Evolutionary conservation across 2,797 vertebrate genomes (phyloP), one percentile per base, ranked within the genome.

Genomic region (Sebastes iracundus): DNA sequence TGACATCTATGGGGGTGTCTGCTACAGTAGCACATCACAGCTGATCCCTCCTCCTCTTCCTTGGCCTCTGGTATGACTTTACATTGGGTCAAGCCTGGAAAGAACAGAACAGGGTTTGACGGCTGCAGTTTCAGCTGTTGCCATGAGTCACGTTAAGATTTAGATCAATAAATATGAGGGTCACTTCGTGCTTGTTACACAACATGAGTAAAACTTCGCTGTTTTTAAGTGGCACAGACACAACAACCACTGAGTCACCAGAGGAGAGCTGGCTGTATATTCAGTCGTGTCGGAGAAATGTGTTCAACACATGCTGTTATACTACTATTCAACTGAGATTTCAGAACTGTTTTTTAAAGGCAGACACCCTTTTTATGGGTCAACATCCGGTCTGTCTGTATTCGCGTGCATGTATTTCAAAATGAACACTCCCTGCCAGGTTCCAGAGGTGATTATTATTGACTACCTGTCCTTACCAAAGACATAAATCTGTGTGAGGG

Each of bases 171-270:
- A 77, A 64, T 69, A 23, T 63, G 35, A 66, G 67, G 76, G 68
- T 66, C 56, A 62, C 74, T 77, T 61, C 67, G 46, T 60, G 72
- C 14, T 64, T 58, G 33, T 91, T 91, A 64, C 69, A 61, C 80
- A 90, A 92, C 66, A 33, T 55, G 62, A 61, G 76, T 73, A 66
- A 81, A 88, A 72, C 69, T 77, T 85, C 60, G 14, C 56, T 85
- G 84, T 72, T 78, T 82, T 77, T 62, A 56, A 78, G 87, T 64
- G 75, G 63, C 53, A 42, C 83, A 90, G 87, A 91, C 92, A 90
- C 67, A 92, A 90, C 87, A 90, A 77, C 59, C 61, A 18, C 63
- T 90, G 91, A 93, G 81, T 93, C 90, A 93, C 75, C 68, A 7
- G 49, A 60, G 60, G 23, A 0, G 60, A 60, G 64, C 66, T 66